Conservation (phyloP, 2,797 vertebrate genomes). For the Alosa sapidissima region DNA sequence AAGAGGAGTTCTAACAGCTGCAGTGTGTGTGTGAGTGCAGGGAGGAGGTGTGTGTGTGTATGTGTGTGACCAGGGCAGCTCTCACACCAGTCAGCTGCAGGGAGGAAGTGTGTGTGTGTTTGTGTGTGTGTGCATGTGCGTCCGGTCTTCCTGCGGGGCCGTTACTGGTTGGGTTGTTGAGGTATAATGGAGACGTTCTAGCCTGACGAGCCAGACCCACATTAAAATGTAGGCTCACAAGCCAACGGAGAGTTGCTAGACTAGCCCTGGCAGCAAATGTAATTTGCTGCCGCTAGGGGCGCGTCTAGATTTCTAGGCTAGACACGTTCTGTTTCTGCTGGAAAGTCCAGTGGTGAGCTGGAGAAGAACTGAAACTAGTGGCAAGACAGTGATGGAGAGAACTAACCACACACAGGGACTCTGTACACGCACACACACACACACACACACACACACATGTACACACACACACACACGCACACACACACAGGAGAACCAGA, state of each 20-base stretch:
- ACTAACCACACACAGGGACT: not conserved
- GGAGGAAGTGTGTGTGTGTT: not conserved
- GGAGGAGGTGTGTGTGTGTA: not conserved
- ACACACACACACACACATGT: not conserved
- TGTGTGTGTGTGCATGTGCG: not conserved
- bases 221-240: too few relatives aligned
- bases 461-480: not conserved
- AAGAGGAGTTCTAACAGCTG: slow-evolving; percentile 82
- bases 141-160: too few relatives aligned
- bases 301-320: too few relatives aligned
- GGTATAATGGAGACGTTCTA: slow-evolving; percentile 23
- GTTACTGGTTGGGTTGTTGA: not conserved
- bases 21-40: not conserved
- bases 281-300: too few relatives aligned
- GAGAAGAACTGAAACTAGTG: not conserved
- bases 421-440: not conserved
- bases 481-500: too few relatives aligned
- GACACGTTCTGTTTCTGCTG: not conserved
- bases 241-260: too few relatives aligned
- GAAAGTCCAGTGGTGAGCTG: not conserved
- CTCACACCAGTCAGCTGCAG: not conserved
- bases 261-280: too few relatives aligned
- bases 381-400: not conserved
- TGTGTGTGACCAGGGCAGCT: not conserved
- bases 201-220: too few relatives aligned